Conservation (phyloP, 1,140 invertebrate species). For the Zaprionus capensis region DNA sequence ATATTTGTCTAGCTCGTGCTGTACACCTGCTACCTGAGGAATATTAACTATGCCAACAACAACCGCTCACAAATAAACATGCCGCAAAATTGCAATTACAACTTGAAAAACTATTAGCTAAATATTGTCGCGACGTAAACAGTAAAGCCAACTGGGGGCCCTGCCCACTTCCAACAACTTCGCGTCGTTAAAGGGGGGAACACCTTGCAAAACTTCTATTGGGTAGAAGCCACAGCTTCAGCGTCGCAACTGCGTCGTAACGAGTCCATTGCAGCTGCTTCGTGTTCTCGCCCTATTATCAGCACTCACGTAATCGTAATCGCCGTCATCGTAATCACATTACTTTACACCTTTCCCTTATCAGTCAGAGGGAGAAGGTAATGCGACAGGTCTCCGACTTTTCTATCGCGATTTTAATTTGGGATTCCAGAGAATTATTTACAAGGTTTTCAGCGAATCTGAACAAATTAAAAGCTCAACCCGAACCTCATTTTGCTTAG, state of each 20-base stretch:
- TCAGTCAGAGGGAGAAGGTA: slow-evolving; percentile 25
- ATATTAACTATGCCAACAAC: slow-evolving; percentile 26
- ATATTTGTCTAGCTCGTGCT: slow-evolving; percentile 2
- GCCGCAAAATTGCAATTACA: slow-evolving; percentile 46
- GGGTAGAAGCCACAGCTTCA: background rate
- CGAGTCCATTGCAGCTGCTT: slow-evolving; percentile 9
- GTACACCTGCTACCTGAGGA: slow-evolving; percentile 18
- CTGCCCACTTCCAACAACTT: background rate
- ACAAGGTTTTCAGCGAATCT: background rate
- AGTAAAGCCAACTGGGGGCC: slow-evolving; percentile 1
- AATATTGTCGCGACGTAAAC: slow-evolving; percentile 49
- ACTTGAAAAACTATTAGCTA: slow-evolving; percentile 27
- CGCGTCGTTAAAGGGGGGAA: background rate
- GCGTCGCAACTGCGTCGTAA: slow-evolving; percentile 18
- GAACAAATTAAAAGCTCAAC: background rate
- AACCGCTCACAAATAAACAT: slow-evolving; percentile 31
- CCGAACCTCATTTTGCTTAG: slow-evolving; percentile 15
- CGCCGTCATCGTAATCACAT: slow-evolving; percentile 39
- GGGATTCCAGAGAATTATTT: background rate
- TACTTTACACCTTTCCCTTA: slow-evolving; percentile 55
- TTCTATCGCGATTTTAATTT: slow-evolving; percentile 17
- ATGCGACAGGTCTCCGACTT: background rate
- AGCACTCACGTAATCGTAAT: slow-evolving; percentile 22
- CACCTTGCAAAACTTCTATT: background rate
- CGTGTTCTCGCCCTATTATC: slow-evolving; percentile 8